phyloP scores from a whole-genome alignment of 2,797 vertebrate genomes.

The Siniperca undulata region DNA sequence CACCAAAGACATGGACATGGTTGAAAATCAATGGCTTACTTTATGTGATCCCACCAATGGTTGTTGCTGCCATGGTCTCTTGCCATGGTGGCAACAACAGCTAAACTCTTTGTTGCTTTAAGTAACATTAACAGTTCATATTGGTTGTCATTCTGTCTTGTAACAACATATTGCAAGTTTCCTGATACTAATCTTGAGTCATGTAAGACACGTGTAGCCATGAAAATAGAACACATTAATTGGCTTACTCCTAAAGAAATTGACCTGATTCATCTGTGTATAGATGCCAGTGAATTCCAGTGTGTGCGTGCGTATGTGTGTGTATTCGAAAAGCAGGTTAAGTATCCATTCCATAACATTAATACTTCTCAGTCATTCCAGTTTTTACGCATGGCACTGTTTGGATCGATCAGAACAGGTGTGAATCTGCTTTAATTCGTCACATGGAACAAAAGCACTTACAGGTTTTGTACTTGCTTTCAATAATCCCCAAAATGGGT shows the following conservation, averaged over 20 bases:
- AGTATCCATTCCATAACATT: constrained; percentile 46
- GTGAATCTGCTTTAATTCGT: constrained; percentile 16
- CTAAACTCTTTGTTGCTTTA: not conserved
- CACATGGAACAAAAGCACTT: constrained; percentile 10
- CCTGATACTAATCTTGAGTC: not conserved
- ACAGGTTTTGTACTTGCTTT: constrained; percentile 1
- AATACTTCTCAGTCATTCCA: constrained; percentile 23
- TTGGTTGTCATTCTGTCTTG: not conserved
- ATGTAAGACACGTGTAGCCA: not conserved
- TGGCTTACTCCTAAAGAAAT: constrained; percentile 13
- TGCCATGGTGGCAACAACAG: not conserved
- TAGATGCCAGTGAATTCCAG: not conserved
- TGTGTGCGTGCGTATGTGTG: constrained; percentile 10
- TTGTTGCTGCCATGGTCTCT: no score
- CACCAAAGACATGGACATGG: no score
- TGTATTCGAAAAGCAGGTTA: constrained; percentile 39
- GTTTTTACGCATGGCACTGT: constrained; percentile 13
- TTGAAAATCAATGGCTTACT: no score
- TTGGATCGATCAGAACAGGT: not conserved
- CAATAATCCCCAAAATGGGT: not conserved
- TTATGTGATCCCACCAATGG: no score
- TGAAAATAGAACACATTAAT: not conserved
- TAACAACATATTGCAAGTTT: not conserved
- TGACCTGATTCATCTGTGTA: constrained; percentile 40
- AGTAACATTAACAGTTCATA: not conserved